Conservation (phyloP, 2,113 vertebrate genomes). For the Cyprinodon brontotheroides region DNA sequence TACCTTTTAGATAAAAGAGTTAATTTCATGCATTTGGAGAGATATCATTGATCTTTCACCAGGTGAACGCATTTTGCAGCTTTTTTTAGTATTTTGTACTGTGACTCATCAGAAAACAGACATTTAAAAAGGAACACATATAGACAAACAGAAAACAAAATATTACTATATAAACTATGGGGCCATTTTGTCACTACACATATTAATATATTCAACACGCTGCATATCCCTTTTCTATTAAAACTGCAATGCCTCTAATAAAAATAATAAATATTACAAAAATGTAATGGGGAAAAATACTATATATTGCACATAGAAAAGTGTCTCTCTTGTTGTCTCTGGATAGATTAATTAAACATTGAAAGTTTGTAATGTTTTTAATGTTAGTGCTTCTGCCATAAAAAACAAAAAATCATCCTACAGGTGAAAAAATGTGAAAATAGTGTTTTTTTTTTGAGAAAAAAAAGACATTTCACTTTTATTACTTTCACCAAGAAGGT, state of each 20-base stretch:
- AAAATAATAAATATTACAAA: not conserved
- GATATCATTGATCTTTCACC: slow-evolving; percentile 29
- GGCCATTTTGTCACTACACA: not conserved
- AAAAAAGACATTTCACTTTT: too few relatives aligned
- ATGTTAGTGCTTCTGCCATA: not conserved
- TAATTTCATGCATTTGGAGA: slow-evolving; percentile 10
- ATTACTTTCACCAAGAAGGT: too few relatives aligned
- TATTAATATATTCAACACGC: not conserved
- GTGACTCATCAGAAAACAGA: slow-evolving; percentile 15
- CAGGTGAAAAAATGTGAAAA: not conserved
- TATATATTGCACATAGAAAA: too few relatives aligned
- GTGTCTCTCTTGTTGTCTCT: too few relatives aligned
- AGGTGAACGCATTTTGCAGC: slow-evolving; percentile 18
- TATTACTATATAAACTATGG: not conserved
- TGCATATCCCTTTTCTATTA: not conserved
- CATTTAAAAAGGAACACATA: slow-evolving; percentile 14
- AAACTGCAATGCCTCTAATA: not conserved
- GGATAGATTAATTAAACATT: too few relatives aligned
- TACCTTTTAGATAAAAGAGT: slow-evolving; percentile 5
- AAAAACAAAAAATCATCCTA: not conserved
- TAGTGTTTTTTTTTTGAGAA: too few relatives aligned
- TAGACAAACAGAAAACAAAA: not conserved
- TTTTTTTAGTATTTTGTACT: slow-evolving; percentile 3
- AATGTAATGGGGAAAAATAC: not conserved
- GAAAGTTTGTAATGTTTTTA: too few relatives aligned